Evolutionary conservation across 1,140 invertebrate genomes (phyloP).

Genomic region (Neelides sp.): DNA sequence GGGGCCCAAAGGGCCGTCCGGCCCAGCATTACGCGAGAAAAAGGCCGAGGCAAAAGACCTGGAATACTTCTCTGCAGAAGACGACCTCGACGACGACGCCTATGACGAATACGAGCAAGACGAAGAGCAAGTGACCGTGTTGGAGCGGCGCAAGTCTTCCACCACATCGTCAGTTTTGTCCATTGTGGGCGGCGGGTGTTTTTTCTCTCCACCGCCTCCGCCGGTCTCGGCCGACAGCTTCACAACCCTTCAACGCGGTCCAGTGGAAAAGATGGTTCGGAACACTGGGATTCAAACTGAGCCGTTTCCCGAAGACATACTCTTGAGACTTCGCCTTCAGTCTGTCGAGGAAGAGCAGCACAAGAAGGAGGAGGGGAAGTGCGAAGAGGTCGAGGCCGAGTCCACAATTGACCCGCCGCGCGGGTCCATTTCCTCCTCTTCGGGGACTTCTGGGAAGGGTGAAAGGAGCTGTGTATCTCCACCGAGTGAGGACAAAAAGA

Average conservation of each 20-base stretch:
- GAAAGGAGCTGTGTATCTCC: not conserved
- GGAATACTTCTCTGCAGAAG: constrained; percentile 5
- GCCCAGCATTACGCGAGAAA: constrained; percentile 41
- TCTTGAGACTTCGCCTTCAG: constrained; percentile 18
- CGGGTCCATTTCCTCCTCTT: not conserved
- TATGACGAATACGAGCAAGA: constrained; percentile 28
- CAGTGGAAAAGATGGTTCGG: constrained; percentile 11
- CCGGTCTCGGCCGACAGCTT: not conserved
- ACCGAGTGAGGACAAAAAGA: constrained; percentile 33
- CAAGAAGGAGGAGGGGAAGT: constrained; percentile 41
- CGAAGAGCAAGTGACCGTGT: constrained; percentile 23
- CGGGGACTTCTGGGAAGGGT: not conserved
- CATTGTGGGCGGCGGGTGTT: constrained; percentile 17
- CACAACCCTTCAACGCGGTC: constrained; percentile 1
- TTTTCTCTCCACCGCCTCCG: constrained; percentile 10
- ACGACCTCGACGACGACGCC: constrained; percentile 18
- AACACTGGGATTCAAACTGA: constrained; percentile 28
- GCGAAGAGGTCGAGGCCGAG: constrained; percentile 49
- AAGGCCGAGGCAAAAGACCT: constrained; percentile 3
- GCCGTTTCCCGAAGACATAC: constrained; percentile 25
- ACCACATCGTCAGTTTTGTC: constrained; percentile 24
- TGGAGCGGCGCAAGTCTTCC: constrained; percentile 20
- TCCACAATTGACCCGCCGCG: constrained; percentile 39
- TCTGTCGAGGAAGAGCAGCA: constrained; percentile 41
- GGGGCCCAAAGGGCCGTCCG: constrained; percentile 47